These are phyloP conservation scores for Heteromyza rotundicornis DNA, from an alignment of 2,888 invertebrate species.

Conservation along the genomic window DNA sequence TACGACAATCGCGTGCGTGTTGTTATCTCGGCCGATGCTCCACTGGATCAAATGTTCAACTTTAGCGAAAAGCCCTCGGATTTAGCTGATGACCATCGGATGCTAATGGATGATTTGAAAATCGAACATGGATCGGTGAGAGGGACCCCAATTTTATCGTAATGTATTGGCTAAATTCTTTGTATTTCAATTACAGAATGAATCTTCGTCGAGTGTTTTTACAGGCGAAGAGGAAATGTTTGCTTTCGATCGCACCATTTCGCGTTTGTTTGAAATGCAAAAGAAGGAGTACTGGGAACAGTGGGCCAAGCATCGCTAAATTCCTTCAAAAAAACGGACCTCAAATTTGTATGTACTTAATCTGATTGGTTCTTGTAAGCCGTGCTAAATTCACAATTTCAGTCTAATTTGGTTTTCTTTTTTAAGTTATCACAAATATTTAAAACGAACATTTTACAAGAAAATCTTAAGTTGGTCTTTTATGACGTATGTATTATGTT, in stretches of 20 bases:
- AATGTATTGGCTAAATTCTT: not conserved
- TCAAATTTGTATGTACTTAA: no score
- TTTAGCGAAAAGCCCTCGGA: conserved; percentile 50
- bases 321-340: no score
- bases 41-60: conserved; percentile 77
- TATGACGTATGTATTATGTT: no score
- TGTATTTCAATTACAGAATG: conserved; percentile 66
- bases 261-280: conserved; percentile 95
- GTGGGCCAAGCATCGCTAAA: conserved; percentile 68
- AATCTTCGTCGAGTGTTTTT: conserved; percentile 86
- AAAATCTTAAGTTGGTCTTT: no score
- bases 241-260: conserved; percentile 93
- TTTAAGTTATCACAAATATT: no score
- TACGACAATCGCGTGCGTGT: conserved; percentile 92
- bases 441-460: no score
- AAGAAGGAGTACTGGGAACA: conserved; percentile 91
- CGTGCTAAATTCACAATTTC: no score
- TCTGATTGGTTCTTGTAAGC: no score
- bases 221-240: conserved; percentile 98
- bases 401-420: no score
- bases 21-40: conserved; percentile 82
- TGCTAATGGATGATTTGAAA: conserved; percentile 94
- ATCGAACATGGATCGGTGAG: conserved; percentile 77
- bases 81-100: conserved; percentile 79
- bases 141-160: not conserved